Conservation (phyloP, 2,888 invertebrate species). For the Polyommatus iphigenia region DNA sequence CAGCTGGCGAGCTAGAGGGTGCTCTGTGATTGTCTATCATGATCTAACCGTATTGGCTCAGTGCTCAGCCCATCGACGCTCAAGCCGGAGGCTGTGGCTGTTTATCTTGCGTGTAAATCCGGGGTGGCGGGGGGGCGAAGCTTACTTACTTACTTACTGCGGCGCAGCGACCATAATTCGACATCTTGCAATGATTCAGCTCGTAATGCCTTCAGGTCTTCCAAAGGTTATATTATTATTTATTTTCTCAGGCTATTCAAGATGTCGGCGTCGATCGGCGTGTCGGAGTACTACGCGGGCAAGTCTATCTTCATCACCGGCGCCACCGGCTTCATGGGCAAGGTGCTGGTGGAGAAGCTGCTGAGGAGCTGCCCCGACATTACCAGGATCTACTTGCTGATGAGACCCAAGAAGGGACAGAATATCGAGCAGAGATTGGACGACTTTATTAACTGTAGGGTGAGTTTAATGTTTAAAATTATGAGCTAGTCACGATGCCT, state of each 20-base stretch:
- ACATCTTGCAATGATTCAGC: background rate
- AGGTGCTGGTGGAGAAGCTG: slow-evolving; percentile 89
- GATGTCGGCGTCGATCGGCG: slow-evolving; percentile 50
- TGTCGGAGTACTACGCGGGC: slow-evolving; percentile 79
- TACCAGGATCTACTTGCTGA: slow-evolving; percentile 84
- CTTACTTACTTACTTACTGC: too few species aligned
- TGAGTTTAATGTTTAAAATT: slow-evolving; percentile 51
- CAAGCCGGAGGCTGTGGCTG: too few species aligned
- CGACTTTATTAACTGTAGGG: slow-evolving; percentile 74
- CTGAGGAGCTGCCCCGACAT: slow-evolving; percentile 85
- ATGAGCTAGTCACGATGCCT: too few species aligned
- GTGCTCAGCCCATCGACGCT: too few species aligned
- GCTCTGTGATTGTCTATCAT: too few species aligned
- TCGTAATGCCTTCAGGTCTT: background rate
- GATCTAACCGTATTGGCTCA: too few species aligned
- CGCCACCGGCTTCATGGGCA: slow-evolving; percentile 92
- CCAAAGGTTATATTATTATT: background rate
- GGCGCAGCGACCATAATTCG: too few species aligned
- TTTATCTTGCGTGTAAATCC: too few species aligned
- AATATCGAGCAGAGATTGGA: slow-evolving; percentile 82
- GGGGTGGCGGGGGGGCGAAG: too few species aligned
- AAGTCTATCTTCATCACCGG: slow-evolving; percentile 89
- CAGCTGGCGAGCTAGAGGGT: too few species aligned
- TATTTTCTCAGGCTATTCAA: background rate
- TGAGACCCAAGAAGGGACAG: slow-evolving; percentile 86